Evolutionary conservation across 2,113 vertebrate genomes (phyloP), one percentile per base, ranked within the genome.

Genomic region (Shinisaurus crocodilurus): DNA sequence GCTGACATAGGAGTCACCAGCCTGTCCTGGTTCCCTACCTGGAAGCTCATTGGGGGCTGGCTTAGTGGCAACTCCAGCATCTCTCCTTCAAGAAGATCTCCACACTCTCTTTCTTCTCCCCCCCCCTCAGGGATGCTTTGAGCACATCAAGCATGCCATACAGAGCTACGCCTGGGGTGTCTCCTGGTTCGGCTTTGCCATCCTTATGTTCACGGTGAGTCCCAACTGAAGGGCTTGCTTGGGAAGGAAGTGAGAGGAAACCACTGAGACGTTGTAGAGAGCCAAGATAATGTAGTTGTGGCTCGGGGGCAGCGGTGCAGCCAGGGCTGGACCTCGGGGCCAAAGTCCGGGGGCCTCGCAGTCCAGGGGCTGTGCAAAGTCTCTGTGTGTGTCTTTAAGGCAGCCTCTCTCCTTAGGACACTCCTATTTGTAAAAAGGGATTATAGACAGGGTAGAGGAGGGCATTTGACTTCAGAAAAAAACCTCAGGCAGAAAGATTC

Each of bases 151-250:
- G 50, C 95, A 97, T 0, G 96, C 96, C 67, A 96, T 98, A 1
- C 92, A 97, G 93, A 96, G 94, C 82, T 98, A 98, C 74, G 97
- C 97, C 0, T 98, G 98, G 98, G 97, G 97, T 3, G 93, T 98
- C 80, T 97, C 97, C 0, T 98, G 98, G 98, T 98, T 97, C 4
- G 98, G 98, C 4, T 98, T 98, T 60, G 95, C 98, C 25, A 97
- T 98, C 87, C 97, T 98, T 63, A 98, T 98, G 97, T 96, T 97
- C 92, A 96, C 97, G 94, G 98, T 98, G 89, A 90, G 75, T 90
- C 69, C 7, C 5, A 9, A 34, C 5, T 23, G 84, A 34, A 1
- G 60, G 90, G 72, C 25, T 88, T 90, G 37, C 7, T 32, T 29
- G 0, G 80, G 57, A 43, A 4, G 6, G 65, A 20, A 20, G 48